phyloP scores from a whole-genome alignment of 2,888 invertebrate genomes.

The Scrobipalpa atriplicella region DNA sequence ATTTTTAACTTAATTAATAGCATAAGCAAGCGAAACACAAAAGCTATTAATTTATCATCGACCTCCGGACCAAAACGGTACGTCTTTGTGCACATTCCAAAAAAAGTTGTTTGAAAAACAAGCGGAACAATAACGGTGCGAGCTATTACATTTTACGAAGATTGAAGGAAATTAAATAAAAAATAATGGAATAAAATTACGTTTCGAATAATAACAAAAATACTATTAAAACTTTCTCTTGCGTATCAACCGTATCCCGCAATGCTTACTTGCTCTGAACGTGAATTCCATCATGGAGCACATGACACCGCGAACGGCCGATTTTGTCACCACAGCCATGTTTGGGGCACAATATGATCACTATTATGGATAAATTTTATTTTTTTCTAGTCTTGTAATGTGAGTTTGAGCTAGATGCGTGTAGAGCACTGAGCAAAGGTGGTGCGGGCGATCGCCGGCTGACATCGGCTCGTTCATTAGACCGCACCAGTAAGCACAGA shows the following conservation, averaged over 20 bases:
- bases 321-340: constrained; percentile 62
- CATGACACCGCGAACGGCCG: constrained; percentile 76
- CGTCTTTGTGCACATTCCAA: constrained; percentile 34
- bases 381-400: constrained; percentile 14
- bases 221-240: constrained; percentile 43
- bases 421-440: constrained; percentile 58
- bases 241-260: constrained; percentile 29
- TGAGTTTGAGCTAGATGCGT: constrained; percentile 56
- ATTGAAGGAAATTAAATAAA: constrained; percentile 38
- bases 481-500: constrained; percentile 76
- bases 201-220: constrained; percentile 39
- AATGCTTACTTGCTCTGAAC: constrained; percentile 78
- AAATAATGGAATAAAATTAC: constrained; percentile 43
- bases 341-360: constrained; percentile 6
- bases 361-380: constrained; percentile 4
- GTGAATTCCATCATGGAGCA: constrained; percentile 79
- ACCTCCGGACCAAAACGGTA: constrained; percentile 34
- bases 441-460: constrained; percentile 53
- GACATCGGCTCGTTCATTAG: constrained; percentile 70
- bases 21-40: constrained; percentile 29
- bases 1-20: constrained; percentile 26
- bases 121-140: constrained; percentile 40
- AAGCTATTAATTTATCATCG: constrained; percentile 36
- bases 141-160: constrained; percentile 35
- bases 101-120: constrained; percentile 32